Evolutionary conservation across 2,888 invertebrate species (phyloP).

Genomic region (Amitus sp.): DNA sequence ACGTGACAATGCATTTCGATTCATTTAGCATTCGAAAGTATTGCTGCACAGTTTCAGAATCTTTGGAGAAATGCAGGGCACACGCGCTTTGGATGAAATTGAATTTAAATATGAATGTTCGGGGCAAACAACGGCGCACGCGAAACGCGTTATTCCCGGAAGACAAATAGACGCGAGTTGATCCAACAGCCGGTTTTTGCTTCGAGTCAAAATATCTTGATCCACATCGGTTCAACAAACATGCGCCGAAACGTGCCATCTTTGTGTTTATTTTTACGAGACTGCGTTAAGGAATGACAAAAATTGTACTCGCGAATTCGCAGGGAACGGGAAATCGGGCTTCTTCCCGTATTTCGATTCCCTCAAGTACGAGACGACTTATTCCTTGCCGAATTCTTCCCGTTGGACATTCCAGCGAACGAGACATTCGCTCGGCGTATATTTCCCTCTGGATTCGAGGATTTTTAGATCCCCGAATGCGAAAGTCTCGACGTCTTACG

Average conservation of each 20-base stretch:
- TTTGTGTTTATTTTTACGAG: background rate
- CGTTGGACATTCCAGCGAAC: too few relatives aligned
- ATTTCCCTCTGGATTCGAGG: too few relatives aligned
- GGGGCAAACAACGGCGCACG: constrained; percentile 21
- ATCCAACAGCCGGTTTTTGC: background rate
- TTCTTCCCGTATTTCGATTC: too few relatives aligned
- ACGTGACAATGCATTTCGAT: background rate
- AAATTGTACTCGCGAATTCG: background rate
- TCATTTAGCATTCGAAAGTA: constrained; percentile 4
- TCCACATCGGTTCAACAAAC: background rate
- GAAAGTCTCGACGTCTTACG: too few relatives aligned
- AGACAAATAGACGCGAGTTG: background rate
- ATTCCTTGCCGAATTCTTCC: too few relatives aligned
- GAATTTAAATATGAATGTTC: constrained; percentile 53
- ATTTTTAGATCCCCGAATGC: too few relatives aligned
- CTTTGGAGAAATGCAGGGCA: constrained; percentile 11
- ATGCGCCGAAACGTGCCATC: too few relatives aligned
- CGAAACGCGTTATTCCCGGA: constrained; percentile 2
- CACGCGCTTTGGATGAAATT: constrained; percentile 49
- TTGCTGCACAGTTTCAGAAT: constrained; percentile 10
- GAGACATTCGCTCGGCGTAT: too few relatives aligned
- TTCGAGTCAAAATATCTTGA: background rate
- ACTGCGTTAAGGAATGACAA: background rate
- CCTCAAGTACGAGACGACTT: too few relatives aligned
- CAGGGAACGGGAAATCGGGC: background rate